A percentile compares a stretch with the other conserved stretches of the same genome.
Conservation (phyloP, 1,140 invertebrate species). For the Acyrthosiphon pisum region DNA sequence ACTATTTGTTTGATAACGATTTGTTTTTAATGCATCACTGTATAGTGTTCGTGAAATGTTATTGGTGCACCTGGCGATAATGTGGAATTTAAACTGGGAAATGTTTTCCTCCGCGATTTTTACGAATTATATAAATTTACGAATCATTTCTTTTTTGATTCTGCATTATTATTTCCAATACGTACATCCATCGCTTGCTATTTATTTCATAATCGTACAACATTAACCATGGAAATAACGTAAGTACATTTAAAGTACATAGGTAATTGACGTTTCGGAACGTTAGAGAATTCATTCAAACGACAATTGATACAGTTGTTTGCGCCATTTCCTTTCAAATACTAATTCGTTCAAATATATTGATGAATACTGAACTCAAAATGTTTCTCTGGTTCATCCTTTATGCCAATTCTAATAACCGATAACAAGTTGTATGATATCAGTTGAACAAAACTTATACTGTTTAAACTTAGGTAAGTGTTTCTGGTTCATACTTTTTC, state of each 20-base stretch:
- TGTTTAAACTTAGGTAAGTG: not conserved
- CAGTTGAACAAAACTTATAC: not conserved
- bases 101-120: conserved; percentile 57
- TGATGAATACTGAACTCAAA: not conserved
- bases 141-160: not conserved
- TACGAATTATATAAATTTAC: conserved; percentile 44
- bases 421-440: not conserved
- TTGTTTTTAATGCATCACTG: conserved; percentile 34
- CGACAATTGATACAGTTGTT: conserved; percentile 38
- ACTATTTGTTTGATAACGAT: not conserved
- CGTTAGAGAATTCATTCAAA: not conserved
- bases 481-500: not conserved
- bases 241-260: conserved; percentile 6
- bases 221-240: not conserved
- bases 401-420: not conserved
- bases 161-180: not conserved
- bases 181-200: not conserved
- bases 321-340: conserved; percentile 53
- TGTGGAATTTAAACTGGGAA: conserved; percentile 57
- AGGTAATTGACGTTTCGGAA: not conserved
- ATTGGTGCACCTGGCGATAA: conserved; percentile 50
- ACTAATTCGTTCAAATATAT: not conserved
- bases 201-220: not conserved
- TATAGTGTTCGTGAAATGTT: conserved; percentile 12
- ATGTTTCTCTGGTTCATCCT: not conserved